These are phyloP conservation scores for Mamestra brassicae DNA, from an alignment of 2,888 invertebrate species.

Conservation along the genomic window DNA sequence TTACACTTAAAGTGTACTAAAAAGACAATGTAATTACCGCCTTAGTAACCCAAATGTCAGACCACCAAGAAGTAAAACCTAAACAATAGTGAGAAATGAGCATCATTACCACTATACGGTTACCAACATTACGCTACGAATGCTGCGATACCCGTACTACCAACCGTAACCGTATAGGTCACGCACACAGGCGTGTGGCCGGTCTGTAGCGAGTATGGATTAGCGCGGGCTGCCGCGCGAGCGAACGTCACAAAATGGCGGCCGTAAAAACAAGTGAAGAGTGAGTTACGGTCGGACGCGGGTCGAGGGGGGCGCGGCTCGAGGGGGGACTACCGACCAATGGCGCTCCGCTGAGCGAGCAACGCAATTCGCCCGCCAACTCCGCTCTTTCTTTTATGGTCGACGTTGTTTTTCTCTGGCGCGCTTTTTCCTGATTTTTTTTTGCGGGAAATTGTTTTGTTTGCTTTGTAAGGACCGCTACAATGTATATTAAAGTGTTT, in stretches of 20 bases:
- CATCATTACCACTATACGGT: constrained; percentile 54
- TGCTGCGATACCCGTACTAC: constrained; percentile 55
- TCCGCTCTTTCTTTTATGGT: constrained; percentile 90
- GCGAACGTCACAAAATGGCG: constrained; percentile 91
- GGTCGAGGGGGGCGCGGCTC: constrained; percentile 67
- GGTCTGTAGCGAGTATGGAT: constrained; percentile 79
- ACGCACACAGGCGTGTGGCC: constrained; percentile 78
- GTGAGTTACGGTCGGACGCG: constrained; percentile 88
- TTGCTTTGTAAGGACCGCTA: constrained; percentile 86
- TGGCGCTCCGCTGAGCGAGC: constrained; percentile 86
- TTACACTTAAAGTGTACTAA: constrained; percentile 23
- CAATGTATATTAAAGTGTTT: constrained; percentile 87
- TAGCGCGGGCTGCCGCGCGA: constrained; percentile 87
- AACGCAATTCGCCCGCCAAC: constrained; percentile 86
- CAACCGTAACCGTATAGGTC: constrained; percentile 74
- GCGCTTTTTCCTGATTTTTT: constrained; percentile 88
- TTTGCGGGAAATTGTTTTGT: constrained; percentile 88
- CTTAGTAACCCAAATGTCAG: constrained; percentile 27
- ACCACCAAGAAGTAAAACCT: constrained; percentile 43
- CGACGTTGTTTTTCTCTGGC: constrained; percentile 89
- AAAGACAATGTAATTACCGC: constrained; percentile 13
- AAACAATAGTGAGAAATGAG: constrained; percentile 49
- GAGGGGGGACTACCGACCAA: constrained; percentile 80
- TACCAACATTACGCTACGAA: constrained; percentile 57
- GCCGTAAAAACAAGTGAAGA: constrained; percentile 91